Base-by-base conservation (phyloP, 2,113 vertebrate genomes). In the Cheilinus undulatus region DNA sequence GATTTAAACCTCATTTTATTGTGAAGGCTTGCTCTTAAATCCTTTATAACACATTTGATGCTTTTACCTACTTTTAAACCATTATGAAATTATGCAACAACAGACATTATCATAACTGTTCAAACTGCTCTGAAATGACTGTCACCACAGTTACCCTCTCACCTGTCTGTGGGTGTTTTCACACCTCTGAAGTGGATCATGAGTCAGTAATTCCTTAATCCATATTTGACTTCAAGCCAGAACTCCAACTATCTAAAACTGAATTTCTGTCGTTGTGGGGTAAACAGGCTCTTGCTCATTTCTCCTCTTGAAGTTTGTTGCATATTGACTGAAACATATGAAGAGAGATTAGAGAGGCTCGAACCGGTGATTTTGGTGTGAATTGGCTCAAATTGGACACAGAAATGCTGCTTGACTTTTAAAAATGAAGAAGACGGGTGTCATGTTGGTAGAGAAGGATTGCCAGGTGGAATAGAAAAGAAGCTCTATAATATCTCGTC, bases 101-200 rank as follows among this genome's bases (percentile, higher is more conserved):
- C 20, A 61, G 20, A 51, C 23, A 34, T 43, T 24, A 32, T 46
- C 30, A 20, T 5, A 3, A 11, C 15, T 50, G 5, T 34, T 22
- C 15, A 40, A 49, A 61, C 38, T 40, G 12, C 15, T 40, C 15
- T 38, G 28, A 56, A 26, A 9, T 22, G 65, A 49, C 11, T 40
- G 51, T 74, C 38, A 19, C 28, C 57, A 62, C 36, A 68, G 51
- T 68, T 73, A 42, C 56, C 32, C 2, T 36, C 23, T 48, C 57
- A 61, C 51, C 13, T 60, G 22, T 74, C 28, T 72, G 51, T 54
- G 4, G 0, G 2, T 24, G 32, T 61, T 78, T 65, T 24, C 60
- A 58, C n/a, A 59, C 54, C 19, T 54, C 19, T 54, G 22, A n/a
- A 51, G 45, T 48, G 46, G 19, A 22, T 49, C 19, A 65, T 28